Percentiles rank a stretch among this genome's conserved stretches.
phyloP scores from a whole-genome alignment of 2,888 invertebrate genomes.

The Machimus rusticus region DNA sequence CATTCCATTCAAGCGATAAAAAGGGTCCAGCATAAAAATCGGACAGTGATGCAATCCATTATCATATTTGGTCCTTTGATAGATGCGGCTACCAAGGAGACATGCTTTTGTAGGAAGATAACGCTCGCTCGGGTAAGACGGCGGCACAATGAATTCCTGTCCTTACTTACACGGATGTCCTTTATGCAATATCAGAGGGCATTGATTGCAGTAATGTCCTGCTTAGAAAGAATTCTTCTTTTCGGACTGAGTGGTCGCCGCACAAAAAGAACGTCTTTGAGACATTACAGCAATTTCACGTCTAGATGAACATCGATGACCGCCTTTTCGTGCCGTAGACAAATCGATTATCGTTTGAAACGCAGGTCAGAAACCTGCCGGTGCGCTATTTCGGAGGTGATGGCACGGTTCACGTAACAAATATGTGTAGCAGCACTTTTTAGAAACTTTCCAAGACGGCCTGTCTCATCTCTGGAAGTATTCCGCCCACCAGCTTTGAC shows the following conservation, averaged over 20 bases:
- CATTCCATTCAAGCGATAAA: slow-evolving; percentile 28
- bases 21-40: slow-evolving; percentile 37
- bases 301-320: slow-evolving; percentile 36
- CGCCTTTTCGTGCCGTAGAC: slow-evolving; percentile 39
- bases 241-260: background rate
- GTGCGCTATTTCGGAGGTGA: background rate
- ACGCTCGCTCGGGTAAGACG: background rate
- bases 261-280: slow-evolving; percentile 32
- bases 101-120: background rate
- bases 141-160: slow-evolving; percentile 10
- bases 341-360: slow-evolving; percentile 41
- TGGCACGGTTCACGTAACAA: slow-evolving; percentile 31
- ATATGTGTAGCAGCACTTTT: slow-evolving; percentile 1
- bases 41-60: slow-evolving; percentile 24
- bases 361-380: slow-evolving; percentile 33
- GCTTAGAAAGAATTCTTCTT: background rate
- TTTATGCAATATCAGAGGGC: slow-evolving; percentile 16
- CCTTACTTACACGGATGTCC: background rate
- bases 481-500: background rate
- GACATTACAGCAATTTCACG: slow-evolving; percentile 42
- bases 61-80: slow-evolving; percentile 22
- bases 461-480: background rate
- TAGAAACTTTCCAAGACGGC: background rate
- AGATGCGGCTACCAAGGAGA: background rate
- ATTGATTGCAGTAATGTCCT: slow-evolving; percentile 23